Base-by-base conservation (phyloP, 2,113 vertebrate genomes). In the Coracopsis vasa region DNA sequence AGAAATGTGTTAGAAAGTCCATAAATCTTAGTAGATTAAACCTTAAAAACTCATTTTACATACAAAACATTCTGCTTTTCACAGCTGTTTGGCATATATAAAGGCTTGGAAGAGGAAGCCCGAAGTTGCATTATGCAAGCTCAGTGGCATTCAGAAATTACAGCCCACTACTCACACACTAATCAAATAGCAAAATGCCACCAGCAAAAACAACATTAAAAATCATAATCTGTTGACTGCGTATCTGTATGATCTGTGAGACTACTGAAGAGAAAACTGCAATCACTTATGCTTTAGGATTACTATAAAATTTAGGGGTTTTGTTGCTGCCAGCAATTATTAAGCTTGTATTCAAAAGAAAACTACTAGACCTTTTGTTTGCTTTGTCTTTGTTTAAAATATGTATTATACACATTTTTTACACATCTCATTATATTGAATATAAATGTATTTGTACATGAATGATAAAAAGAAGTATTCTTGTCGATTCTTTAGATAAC, bases 71-170 rank as follows among this genome's bases (percentile, higher is more conserved):
- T 67, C 88, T 84, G n/a, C 27, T 90, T 94, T 72, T 25, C 93
- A 61, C 39, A 79, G 56, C n/a, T 87, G 23, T 87, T 89, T 92
- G 70, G 90, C 27, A 44, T 61, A 79, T 29, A 88, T 27, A 84
- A 72, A 45, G 9, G 21, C 37, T 81, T 78, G 29, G 51, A 86
- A 91, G n/a, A 83, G 7, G 13, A 16, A 88, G 44, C 6, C 48
- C 29, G 25, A 85, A 81, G 75, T 39, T 6, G 2, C 10, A 74
- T 90, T 65, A 73, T 50, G 47, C 64, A 92, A 88, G 56, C 24
- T 88, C 67, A 86, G 82, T 88, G 80, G 80, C 60, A 84, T 92
- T 92, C 86, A 90, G 35, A 94, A 94, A 93, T 45, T 75, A 75
- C 16, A 93, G 25, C 18, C 25, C 29, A 28, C 35, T 88, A 61